Base-by-base conservation (phyloP, 2,113 vertebrate species). In the Mobula hypostoma region DNA sequence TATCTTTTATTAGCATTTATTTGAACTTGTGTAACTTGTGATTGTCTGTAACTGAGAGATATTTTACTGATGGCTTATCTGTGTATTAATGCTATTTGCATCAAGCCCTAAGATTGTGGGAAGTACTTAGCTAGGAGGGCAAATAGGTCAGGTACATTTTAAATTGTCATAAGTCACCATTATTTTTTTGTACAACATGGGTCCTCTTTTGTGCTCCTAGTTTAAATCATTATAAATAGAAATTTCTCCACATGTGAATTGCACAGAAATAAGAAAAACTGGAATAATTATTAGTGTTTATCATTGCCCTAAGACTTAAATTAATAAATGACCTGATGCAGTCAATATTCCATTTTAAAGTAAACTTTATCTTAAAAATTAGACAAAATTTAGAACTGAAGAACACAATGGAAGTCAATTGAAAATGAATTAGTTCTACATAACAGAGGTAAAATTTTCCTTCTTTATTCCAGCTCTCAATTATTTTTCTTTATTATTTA, bases 121-220 rank as follows among this genome's bases (percentile, higher is more conserved):
- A 15, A n/a, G 11, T 58, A 29, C 27, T 61, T 7, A 58, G 40
- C 83, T 14, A 29, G 83, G 56, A 58, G 11, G 11, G 27, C 29
- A 58, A 88, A n/a, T 27, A 63, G 58, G 11, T 87, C 83, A 87
- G 83, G 83, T 87, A 87, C 58, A 63, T 61, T 63, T 87, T 87
- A 61, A 87, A 87, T 63, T 12, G 27, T 63, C 7, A 87, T 56
- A 83, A 7, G 56, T 87, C 61, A 61, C 83, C 27, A 63, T 27
- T 87, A 27, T 3, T 61, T 87, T 36, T 48, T 61, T 70, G 68
- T 87, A n/a, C 29, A n/a, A 29, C 83, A 61, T 27, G 29, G 24
- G 27, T 58, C 24, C 40, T 82, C 19, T 83, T 21, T 83, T 83
- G 6, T 48, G 21, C 14, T 48, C 79, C 48, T 36, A 80, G 36